Evolutionary conservation across 2,888 invertebrate species (phyloP).

Genomic region (Merodon equestris): DNA sequence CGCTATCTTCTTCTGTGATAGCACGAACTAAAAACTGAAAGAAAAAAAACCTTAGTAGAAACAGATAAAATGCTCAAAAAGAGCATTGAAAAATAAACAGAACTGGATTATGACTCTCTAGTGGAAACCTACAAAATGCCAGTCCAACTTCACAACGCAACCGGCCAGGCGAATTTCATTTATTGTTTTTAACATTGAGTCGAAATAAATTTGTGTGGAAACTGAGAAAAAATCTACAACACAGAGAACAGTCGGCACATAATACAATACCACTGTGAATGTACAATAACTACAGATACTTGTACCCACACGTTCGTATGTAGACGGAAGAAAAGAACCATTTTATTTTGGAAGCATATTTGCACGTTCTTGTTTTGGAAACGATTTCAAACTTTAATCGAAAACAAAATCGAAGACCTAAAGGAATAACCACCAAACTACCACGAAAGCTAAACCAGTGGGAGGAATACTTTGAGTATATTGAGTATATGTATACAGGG

Average conservation of each 20-base stretch:
- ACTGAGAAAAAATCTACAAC: slow-evolving; percentile 20
- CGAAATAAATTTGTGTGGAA: slow-evolving; percentile 20
- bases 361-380: not conserved
- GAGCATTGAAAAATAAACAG: slow-evolving; percentile 22
- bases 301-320: not conserved
- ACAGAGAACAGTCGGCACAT: slow-evolving; percentile 11
- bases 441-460: no score
- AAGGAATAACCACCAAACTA: no score
- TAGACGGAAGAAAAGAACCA: not conserved
- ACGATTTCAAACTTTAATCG: slow-evolving; percentile 10
- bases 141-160: slow-evolving; percentile 41
- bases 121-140: slow-evolving; percentile 22
- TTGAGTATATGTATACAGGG: no score
- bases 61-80: slow-evolving; percentile 11
- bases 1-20: slow-evolving; percentile 17
- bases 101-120: slow-evolving; percentile 45
- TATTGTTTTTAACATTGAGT: slow-evolving; percentile 46
- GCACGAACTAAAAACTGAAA: slow-evolving; percentile 24
- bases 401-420: not conserved
- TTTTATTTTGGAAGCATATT: not conserved
- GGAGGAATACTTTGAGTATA: no score
- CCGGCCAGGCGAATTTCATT: slow-evolving; percentile 40
- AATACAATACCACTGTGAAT: not conserved
- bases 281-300: not conserved
- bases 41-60: slow-evolving; percentile 19